Evolutionary conservation across 2,113 vertebrate species (phyloP).

Genomic region (Hylia prasina): DNA sequence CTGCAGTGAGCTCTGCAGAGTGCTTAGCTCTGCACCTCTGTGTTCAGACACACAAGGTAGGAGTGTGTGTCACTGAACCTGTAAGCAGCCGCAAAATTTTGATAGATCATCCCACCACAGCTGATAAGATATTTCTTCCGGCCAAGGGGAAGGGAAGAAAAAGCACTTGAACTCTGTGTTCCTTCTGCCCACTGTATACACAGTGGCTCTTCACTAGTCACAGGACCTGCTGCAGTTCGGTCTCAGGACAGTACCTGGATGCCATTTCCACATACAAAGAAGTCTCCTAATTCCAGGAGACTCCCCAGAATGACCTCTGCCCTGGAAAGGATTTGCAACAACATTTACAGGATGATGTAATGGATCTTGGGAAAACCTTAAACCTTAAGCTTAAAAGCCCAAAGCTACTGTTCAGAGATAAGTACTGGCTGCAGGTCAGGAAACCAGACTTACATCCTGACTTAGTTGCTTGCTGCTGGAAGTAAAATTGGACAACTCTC

Average conservation of each 20-base stretch:
- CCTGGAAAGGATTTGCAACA: not conserved
- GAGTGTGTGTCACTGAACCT: not conserved
- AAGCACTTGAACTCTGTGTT: not conserved
- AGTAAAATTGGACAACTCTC: not conserved
- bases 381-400: not conserved
- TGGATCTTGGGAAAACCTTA: not conserved
- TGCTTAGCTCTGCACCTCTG: not conserved
- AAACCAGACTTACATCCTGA: not conserved
- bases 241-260: not conserved
- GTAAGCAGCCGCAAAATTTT: not conserved
- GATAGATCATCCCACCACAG: not conserved
- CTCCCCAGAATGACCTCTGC: fast-evolving
- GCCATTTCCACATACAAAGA: not conserved
- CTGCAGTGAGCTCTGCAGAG: not conserved
- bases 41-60: not conserved
- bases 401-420: not conserved
- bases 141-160: not conserved
- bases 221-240: not conserved
- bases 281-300: fast-evolving
- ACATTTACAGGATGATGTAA: not conserved
- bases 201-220: not conserved
- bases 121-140: not conserved
- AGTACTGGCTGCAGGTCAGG: not conserved
- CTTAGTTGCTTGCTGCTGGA: not conserved
- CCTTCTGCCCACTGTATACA: not conserved